phyloP scores from a whole-genome alignment of 2,113 vertebrate species.

The Tympanuchus pallidicinctus region DNA sequence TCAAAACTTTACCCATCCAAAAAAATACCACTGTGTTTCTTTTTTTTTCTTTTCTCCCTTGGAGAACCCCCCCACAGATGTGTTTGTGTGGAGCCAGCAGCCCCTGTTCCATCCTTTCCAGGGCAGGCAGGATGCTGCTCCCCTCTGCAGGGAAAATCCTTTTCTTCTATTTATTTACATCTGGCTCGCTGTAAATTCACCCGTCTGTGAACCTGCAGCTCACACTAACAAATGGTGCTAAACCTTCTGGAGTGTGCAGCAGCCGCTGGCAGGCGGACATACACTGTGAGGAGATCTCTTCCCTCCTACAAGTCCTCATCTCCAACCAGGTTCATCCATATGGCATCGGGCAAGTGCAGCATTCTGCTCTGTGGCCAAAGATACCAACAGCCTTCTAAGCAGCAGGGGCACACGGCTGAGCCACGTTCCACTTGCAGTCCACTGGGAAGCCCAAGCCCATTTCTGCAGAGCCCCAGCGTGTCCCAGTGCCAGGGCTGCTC shows the following conservation, averaged over 20 bases:
- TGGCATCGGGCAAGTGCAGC: background rate
- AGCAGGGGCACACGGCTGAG: background rate
- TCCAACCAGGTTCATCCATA: background rate
- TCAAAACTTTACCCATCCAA: background rate
- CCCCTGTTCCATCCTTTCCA: accelerated
- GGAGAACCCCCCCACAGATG: background rate
- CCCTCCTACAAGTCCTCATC: background rate
- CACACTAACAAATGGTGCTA: background rate
- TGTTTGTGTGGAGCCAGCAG: background rate
- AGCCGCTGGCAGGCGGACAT: background rate
- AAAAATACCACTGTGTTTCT: too few species aligned
- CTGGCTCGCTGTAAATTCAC: background rate
- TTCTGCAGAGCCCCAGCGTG: background rate
- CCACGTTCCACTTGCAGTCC: background rate
- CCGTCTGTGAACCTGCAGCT: background rate
- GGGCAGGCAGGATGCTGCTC: accelerated
- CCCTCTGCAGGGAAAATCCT: background rate
- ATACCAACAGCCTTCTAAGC: background rate
- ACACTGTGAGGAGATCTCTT: background rate
- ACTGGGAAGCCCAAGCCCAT: background rate
- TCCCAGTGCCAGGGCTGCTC: background rate
- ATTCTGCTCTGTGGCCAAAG: background rate
- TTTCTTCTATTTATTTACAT: constrained; percentile 53
- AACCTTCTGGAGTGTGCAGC: background rate
- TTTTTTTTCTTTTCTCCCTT: background rate